Conservation (phyloP, 2,113 vertebrate genomes). For the Hemiscyllium ocellatum region DNA sequence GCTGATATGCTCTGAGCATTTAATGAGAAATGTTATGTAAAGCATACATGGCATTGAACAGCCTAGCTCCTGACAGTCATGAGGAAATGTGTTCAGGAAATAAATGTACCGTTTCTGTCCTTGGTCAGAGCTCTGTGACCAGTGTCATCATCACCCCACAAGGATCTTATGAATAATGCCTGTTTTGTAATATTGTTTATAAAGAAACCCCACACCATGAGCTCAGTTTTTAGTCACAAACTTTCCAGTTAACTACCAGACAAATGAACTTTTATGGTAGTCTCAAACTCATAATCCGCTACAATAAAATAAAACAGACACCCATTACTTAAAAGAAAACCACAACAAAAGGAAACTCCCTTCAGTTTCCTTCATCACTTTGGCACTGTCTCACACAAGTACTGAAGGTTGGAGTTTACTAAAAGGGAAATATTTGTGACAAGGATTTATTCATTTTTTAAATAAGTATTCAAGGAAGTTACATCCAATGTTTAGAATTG, state of each 20-base stretch:
- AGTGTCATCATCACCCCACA: neutral
- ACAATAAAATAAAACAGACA: neutral
- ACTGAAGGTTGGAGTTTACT: neutral
- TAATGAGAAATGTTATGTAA: neutral
- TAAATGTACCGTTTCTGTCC: neutral
- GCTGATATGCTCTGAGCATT: neutral
- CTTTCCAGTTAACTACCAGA: neutral
- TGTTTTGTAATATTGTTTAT: neutral
- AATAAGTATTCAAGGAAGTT: neutral
- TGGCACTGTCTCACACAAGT: neutral
- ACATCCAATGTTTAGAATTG: neutral
- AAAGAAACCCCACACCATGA: neutral
- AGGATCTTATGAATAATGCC: neutral
- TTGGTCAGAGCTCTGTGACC: too few species aligned
- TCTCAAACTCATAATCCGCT: neutral
- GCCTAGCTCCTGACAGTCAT: neutral
- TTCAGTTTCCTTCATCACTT: neutral
- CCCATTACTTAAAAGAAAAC: neutral
- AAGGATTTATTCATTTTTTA: neutral
- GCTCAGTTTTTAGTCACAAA: neutral
- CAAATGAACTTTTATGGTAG: neutral
- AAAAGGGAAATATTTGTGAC: neutral
- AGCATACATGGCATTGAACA: neutral
- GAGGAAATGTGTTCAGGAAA: neutral
- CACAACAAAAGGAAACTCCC: neutral